Evolutionary conservation across 1,140 invertebrate genomes (phyloP).

Genomic region (Goniozus legneri): DNA sequence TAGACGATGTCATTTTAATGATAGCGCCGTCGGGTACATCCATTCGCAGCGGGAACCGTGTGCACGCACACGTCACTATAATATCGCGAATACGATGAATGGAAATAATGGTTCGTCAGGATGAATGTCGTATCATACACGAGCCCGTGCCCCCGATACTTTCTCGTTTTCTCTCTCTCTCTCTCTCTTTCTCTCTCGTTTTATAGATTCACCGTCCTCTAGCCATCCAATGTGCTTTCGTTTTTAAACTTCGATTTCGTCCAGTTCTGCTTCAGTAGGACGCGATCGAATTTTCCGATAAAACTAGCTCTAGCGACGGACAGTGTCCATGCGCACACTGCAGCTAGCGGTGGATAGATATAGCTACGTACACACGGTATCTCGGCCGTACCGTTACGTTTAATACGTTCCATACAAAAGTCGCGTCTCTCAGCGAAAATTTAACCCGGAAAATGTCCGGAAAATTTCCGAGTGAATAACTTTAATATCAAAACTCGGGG

Average conservation of each 20-base stretch:
- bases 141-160: slow-evolving; percentile 6
- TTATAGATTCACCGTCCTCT: slow-evolving; percentile 6
- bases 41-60: slow-evolving; percentile 17
- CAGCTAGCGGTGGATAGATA: too few species aligned
- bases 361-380: too few species aligned
- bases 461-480: too few species aligned
- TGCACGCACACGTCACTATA: slow-evolving; percentile 22
- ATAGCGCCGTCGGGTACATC: slow-evolving; percentile 25
- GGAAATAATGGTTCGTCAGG: slow-evolving; percentile 36
- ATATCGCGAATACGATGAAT: slow-evolving; percentile 33
- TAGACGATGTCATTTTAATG: slow-evolving; percentile 36
- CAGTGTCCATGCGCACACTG: slow-evolving; percentile 5
- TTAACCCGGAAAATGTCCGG: too few species aligned
- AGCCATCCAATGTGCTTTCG: slow-evolving; percentile 1
- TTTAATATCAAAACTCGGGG: too few species aligned
- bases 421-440: too few species aligned
- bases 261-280: slow-evolving; percentile 14
- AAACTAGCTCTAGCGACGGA: slow-evolving; percentile 21
- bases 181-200: background rate
- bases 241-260: slow-evolving; percentile 13
- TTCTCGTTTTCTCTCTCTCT: background rate
- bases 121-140: slow-evolving; percentile 28
- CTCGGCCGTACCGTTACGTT: too few species aligned
- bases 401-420: too few species aligned
- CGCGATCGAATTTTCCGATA: slow-evolving; percentile 29